Base-by-base conservation (phyloP, 2,888 invertebrate genomes). In the Pollenia griseotomentosa region DNA sequence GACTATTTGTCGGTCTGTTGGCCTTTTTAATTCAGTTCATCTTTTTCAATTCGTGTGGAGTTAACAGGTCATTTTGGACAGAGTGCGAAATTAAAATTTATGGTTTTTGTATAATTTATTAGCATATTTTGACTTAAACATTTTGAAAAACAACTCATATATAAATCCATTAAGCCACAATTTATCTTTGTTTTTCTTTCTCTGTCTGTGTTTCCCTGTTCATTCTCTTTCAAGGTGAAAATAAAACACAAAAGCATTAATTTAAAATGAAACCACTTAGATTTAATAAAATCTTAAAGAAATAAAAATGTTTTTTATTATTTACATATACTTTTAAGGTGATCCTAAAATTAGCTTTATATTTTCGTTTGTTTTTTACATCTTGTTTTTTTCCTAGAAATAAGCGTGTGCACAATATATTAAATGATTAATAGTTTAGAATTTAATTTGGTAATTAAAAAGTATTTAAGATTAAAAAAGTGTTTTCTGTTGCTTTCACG, bases 31-130 rank as follows among this genome's bases (percentile, higher is more conserved):
- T 10, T 73, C 8, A 42, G 42, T 73, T 48, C 46, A 55, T 57
- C 63, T 55, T 53, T 61, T 42, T 11, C 12, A 42, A 33, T 51
- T 80, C 55, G 71, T 61, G 23, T 57, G 53, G 55, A 65, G 82
- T 75, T 86, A 86, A 82, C 86, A 83, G 83, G 86, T 86, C 68
- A 83, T 78, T 82, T 82, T 68, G 23, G 63, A 57, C 61, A 79
- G 40, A 77, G 46, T 63, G 55, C 51, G 12, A 79, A 86, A 79
- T 83, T 74, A 75, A 79, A 86, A 86, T 86, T 82, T 86, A 86
- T 83, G 78, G 61, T 68, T 82, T 77, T 74, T 55, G 46, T 79
- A 68, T 82, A 78, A 86, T 82, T 83, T 86, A 86, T 83, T 79
- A 70, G 66, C 61, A 79, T 70, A 71, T 75, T 82, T 86, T 75